Evolutionary conservation across 2,797 vertebrate genomes (phyloP), one percentile per base, ranked within the genome.

Genomic region (Anniella stebbinsi): DNA sequence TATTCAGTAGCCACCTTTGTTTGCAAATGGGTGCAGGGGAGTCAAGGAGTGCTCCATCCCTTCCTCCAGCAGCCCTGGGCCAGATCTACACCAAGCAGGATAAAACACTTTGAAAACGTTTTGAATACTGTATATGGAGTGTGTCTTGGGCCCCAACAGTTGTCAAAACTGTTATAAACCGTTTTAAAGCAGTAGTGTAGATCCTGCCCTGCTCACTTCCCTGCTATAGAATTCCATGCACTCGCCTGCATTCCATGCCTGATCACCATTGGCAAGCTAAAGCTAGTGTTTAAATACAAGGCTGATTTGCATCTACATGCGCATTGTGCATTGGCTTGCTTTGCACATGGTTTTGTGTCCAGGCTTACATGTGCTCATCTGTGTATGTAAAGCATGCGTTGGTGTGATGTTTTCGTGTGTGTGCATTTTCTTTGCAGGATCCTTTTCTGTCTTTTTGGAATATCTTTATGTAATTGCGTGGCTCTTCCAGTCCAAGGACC

Each of bases 381-480:
- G 33, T n/a, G 54, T 72, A 60, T 41, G 45, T 25, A 54, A 70
- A 70, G 15, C 23, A 28, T 51, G 30, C 15, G 3, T 30, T 18
- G 23, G 23, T n/a, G 70, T 11, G 41, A 12, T 48, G 30, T n/a
- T 30, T 75, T 36, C 21, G 33, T 63, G 30, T 75, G 9, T 51
- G 36, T 18, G 17, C 60, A 15, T 67, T 66, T 77, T 48, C 60
- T 45, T 63, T 36, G 63, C 67, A 87, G 33, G 41, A 12, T 82
- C 33, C 38, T 60, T 87, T 63, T 57, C 45, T 33, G 38, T n/a
- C 72, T 28, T 90, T 51, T 78, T 86, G 78, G 66, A 88, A 73
- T 78, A 80, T 86, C 45, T 86, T 87, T 72, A 70, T 69, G 25
- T 88, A 86, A 72, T 86, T 33, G 36, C 66, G 67, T 75, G 45